Evolutionary conservation across 2,797 vertebrate genomes (phyloP).

Genomic region (Gobionotothen gibberifrons): DNA sequence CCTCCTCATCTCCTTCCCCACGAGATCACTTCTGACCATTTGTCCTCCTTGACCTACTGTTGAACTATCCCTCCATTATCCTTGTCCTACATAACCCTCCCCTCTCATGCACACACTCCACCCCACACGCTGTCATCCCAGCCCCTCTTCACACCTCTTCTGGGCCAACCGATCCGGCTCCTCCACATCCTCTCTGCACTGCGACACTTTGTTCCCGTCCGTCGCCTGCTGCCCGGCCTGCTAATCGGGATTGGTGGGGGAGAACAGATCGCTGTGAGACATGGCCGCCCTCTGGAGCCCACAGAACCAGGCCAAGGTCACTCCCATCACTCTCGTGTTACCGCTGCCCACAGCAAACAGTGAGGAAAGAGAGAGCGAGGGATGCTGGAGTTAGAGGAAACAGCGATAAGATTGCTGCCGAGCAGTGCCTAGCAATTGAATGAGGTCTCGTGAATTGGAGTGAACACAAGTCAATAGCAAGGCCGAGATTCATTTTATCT

Average conservation of each 20-base stretch:
- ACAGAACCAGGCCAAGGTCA: constrained; percentile 79
- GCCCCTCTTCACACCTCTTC: constrained; percentile 43
- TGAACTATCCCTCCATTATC: constrained; percentile 57
- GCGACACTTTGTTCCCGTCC: constrained; percentile 71
- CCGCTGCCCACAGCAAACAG: constrained; percentile 63
- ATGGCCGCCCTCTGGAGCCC: constrained; percentile 65
- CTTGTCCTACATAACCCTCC: constrained; percentile 21
- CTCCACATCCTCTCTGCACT: constrained; percentile 70
- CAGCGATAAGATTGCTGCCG: constrained; percentile 54
- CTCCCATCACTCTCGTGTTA: constrained; percentile 55
- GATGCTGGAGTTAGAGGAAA: constrained; percentile 52
- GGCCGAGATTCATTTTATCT: constrained; percentile 57
- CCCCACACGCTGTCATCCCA: constrained; percentile 39
- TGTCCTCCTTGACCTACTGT: constrained; percentile 62
- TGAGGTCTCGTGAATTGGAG: constrained; percentile 47
- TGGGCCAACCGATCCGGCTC: constrained; percentile 50
- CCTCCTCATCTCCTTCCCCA: constrained; percentile 46
- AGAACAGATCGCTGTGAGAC: constrained; percentile 66
- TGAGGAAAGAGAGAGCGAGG: constrained; percentile 39
- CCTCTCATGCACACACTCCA: constrained; percentile 18
- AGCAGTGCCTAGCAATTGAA: constrained; percentile 42
- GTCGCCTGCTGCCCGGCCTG: constrained; percentile 60
- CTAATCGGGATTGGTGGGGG: constrained; percentile 73
- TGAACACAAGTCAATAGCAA: constrained; percentile 56
- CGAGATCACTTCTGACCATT: constrained; percentile 47